Base-by-base conservation (phyloP, 2,888 invertebrate species). In the Alviniconcha strummeri region DNA sequence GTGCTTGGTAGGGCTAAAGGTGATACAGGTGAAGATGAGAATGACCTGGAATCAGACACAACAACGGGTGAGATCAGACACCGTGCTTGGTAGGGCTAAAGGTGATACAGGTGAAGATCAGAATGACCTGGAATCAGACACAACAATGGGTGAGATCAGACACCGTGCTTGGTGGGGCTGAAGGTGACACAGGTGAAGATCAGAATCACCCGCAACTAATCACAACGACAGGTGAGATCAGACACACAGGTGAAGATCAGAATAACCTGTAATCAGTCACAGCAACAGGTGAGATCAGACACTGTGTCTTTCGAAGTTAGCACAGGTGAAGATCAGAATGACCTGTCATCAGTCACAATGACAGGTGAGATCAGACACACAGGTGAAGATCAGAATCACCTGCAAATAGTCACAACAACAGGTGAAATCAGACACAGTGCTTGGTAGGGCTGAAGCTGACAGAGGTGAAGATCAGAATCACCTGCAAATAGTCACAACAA, bases 21-120 rank as follows among this genome's bases (percentile, higher is more conserved):
- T 95, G 7, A 95, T 92, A 94, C 96, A 96, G 82, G 96, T 96
- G 92, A 97, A 97, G 9, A 95, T 94, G 85, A 97, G 95, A 80
- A 97, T 96, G 60, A 94, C 95, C 97, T 97, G 94, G 17, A 94
- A 36, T 36, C 36, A 36, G 36, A 1, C 36, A 36, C 86, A 74
- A 81, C 82, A 36, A 36, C 36, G 75, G 75, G 67, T 67, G 19
- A 36, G 74, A 72, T 36, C 9, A 19, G 57, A 36, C 36, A 36
- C 36, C 36, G 36, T 36, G 36, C 36, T 3, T 36, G 36, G 36
- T 36, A 36, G 36, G 36, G 36, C 36, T 36, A 3, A 36, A 36
- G 36, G 36, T 36, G 36, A 36, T 3, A 3, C 36, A 36, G 36
- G 36, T 36, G 36, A 36, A 36, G 36, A 36, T 36, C 36, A 36